These are phyloP conservation scores for Pogonocichla stellata DNA, from an alignment of 2,113 vertebrate species.

Conservation along the genomic window DNA sequence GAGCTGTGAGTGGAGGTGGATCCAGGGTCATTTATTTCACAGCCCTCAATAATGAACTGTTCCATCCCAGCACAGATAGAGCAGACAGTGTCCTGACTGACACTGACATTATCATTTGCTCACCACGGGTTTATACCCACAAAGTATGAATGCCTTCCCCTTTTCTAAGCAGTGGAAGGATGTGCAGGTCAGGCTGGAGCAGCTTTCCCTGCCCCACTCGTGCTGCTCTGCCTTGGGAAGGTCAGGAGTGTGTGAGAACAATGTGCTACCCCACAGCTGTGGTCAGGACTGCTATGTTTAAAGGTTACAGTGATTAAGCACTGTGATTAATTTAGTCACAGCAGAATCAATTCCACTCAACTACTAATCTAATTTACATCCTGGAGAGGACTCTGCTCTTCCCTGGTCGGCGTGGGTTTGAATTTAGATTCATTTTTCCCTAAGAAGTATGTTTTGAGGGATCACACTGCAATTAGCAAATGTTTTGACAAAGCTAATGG, in stretches of 20 bases:
- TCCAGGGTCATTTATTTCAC: background rate
- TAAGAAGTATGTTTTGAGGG: background rate
- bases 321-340: constrained; percentile 90
- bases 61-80: background rate
- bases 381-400: constrained; percentile 49
- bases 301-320: constrained; percentile 85
- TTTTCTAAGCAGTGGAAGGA: background rate
- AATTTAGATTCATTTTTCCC: constrained; percentile 33
- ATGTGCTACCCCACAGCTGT: constrained; percentile 50
- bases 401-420: constrained; percentile 12
- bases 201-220: background rate
- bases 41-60: background rate
- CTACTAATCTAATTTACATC: constrained; percentile 77
- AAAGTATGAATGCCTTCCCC: background rate
- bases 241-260: constrained; percentile 30
- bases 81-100: background rate
- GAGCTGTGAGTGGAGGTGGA: background rate
- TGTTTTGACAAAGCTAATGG: constrained; percentile 54
- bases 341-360: constrained; percentile 91
- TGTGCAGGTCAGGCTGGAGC: background rate
- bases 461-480: background rate
- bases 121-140: background rate
- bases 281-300: constrained; percentile 64
- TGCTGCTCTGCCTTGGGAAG: constrained; percentile 9
- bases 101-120: background rate